phyloP scores from a whole-genome alignment of 2,113 vertebrate species.

The Hippolais icterina region DNA sequence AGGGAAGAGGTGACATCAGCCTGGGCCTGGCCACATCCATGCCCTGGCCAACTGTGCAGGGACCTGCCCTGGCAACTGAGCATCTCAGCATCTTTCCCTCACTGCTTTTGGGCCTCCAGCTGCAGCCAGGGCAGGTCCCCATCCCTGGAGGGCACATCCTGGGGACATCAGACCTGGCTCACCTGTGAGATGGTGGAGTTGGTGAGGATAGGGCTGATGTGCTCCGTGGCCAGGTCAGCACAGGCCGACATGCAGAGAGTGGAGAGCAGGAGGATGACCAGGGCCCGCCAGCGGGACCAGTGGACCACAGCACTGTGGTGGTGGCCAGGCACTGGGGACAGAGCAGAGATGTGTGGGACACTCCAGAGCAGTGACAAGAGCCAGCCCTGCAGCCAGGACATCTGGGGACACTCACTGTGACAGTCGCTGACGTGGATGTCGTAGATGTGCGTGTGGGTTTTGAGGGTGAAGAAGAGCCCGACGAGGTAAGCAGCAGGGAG shows the following conservation, averaged over 20 bases:
- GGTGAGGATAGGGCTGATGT: conserved; percentile 84
- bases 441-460: conserved; percentile 86
- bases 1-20: not conserved
- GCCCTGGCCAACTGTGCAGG: fast-evolving
- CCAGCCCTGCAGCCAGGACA: fast-evolving
- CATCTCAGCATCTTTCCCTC: not conserved
- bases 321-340: conserved; percentile 59
- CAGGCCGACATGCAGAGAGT: conserved; percentile 87
- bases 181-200: conserved; percentile 83
- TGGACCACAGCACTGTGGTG: conserved; percentile 75
- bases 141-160: not conserved
- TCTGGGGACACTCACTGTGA: conserved; percentile 71
- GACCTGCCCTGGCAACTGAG: no score
- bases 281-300: conserved; percentile 81
- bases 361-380: fast-evolving
- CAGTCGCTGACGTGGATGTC: conserved; percentile 82
- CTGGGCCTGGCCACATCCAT: not conserved
- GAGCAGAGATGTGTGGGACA: not conserved
- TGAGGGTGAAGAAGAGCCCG: conserved; percentile 86
- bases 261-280: conserved; percentile 81
- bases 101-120: not conserved
- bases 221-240: conserved; percentile 84
- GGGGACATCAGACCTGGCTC: not conserved
- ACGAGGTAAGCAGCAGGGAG: conserved; percentile 81
- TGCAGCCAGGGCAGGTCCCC: not conserved